Evolutionary conservation across 2,888 invertebrate species (phyloP).

Genomic region (Pammene fasciana): DNA sequence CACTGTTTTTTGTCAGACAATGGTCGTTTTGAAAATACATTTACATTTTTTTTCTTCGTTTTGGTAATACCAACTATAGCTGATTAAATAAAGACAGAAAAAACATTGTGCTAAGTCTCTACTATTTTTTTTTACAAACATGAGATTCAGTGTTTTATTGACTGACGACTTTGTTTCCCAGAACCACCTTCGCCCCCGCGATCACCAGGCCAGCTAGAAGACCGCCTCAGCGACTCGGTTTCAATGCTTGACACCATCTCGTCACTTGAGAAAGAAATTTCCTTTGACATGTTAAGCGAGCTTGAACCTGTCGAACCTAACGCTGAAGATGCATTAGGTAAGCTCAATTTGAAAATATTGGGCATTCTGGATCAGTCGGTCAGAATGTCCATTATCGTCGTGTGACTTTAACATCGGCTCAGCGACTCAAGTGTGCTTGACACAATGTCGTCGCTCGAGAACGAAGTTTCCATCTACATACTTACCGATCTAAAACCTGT

Average conservation of each 20-base stretch:
- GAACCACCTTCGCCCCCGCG: slow-evolving; percentile 21
- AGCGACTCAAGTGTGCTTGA: too few relatives aligned
- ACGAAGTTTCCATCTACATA: too few relatives aligned
- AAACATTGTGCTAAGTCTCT: too few relatives aligned
- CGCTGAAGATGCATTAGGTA: slow-evolving; percentile 36
- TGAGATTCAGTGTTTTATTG: too few relatives aligned
- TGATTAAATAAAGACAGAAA: too few relatives aligned
- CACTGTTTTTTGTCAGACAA: too few relatives aligned
- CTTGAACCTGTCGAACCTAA: slow-evolving; percentile 45
- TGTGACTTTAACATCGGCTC: too few relatives aligned
- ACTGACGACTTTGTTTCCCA: background rate
- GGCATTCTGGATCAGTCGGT: background rate
- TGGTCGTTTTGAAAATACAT: too few relatives aligned
- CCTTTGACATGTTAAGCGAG: slow-evolving; percentile 53
- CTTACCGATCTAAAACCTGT: too few relatives aligned
- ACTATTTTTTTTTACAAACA: background rate
- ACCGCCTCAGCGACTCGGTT: slow-evolving; percentile 29
- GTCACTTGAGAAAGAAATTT: slow-evolving; percentile 47
- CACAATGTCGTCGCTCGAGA: too few relatives aligned
- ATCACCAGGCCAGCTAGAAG: slow-evolving; percentile 19
- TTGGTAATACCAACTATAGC: too few relatives aligned
- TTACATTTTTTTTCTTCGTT: too few relatives aligned
- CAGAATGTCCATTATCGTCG: background rate
- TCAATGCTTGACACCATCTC: slow-evolving; percentile 36
- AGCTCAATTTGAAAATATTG: background rate